Evolutionary conservation across 2,888 invertebrate genomes (phyloP).

Genomic region (Drosophila birchii): DNA sequence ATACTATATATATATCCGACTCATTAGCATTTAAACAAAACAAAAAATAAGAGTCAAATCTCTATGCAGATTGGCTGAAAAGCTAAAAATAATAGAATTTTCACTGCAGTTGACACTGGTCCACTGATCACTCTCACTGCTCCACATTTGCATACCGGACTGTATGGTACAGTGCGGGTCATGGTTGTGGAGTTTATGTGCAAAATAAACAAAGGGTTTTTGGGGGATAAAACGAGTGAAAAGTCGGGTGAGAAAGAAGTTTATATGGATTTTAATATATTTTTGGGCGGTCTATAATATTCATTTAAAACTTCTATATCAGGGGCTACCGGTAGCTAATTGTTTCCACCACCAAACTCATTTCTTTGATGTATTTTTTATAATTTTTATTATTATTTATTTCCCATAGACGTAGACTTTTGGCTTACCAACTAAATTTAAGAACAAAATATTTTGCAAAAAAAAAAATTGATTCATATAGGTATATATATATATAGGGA

Average conservation of each 20-base stretch:
- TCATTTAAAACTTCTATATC: not conserved
- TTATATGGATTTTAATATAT: no score
- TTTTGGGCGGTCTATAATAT: no score
- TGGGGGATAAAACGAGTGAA: not conserved
- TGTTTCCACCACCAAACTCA: conserved; percentile 3
- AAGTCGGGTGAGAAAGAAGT: no score
- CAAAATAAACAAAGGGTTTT: not conserved
- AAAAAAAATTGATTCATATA: conserved; percentile 34
- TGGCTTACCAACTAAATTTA: conserved; percentile 28
- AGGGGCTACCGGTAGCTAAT: conserved; percentile 21
- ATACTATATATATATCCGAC: not conserved
- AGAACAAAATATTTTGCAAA: conserved; percentile 33
- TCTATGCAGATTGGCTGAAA: conserved; percentile 30
- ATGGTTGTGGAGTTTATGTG: not conserved
- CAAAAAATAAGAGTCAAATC: conserved; percentile 14
- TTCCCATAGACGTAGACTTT: conserved; percentile 40
- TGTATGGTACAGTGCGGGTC: conserved; percentile 19
- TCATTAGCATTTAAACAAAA: conserved; percentile 38
- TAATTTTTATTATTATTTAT: conserved; percentile 17
- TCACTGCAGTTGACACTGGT: conserved; percentile 33
- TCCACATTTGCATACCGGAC: conserved; percentile 33
- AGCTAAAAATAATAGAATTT: conserved; percentile 26
- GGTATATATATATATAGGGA: conserved; percentile 24
- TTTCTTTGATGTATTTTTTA: conserved; percentile 5
- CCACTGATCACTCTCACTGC: conserved; percentile 40